Base-by-base conservation (phyloP, 2,888 invertebrate genomes). In the Brachyopa scutellaris region DNA sequence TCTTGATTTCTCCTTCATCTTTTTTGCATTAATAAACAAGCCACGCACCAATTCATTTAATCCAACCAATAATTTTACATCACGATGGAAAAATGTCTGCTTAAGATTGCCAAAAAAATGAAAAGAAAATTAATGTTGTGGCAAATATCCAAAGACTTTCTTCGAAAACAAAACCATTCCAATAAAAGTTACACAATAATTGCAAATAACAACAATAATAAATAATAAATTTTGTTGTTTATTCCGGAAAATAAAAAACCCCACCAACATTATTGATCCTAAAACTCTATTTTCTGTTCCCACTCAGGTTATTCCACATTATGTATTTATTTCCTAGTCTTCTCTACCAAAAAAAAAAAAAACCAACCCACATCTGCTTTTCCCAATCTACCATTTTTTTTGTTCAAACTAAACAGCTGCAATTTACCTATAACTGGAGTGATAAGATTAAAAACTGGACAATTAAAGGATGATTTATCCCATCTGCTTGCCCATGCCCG, bases 401-500 rank as follows among this genome's bases (percentile, higher is more conserved):
- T n/a, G 19, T 13, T 9, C 31, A 19, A 15, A n/a, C n/a, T 9
- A 36, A 31, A 74, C 69, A 64, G 53, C 64, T 61, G 73, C 26
- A 21, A 31, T 21, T n/a, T 47, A 26, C 73, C 38, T 67, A 36
- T 15, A 8, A 8, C 40, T 55, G 38, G n/a, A 53, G 5, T 8
- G 15, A n/a, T 40, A 66, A 53, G 40, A 59, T 51, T 51, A 11
- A 17, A 47, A 42, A 15, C 36, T 53, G 66, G 73, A 79, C 66
- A 42, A 42, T n/a, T n/a, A n/a, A n/a, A n/a, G n/a, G 19, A 31
- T 29, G 13, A 40, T 38, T 29, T 33, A 45, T 61, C 7, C 29
- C 69, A 69, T 80, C 69, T 80, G 69, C 9, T 64, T 73, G 51
- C 59, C 47, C 29, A 70, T 55, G 55, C 38, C 19, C 62, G 72